Conservation (phyloP, 2,888 invertebrate species). For the Diadegma fenestrale region DNA sequence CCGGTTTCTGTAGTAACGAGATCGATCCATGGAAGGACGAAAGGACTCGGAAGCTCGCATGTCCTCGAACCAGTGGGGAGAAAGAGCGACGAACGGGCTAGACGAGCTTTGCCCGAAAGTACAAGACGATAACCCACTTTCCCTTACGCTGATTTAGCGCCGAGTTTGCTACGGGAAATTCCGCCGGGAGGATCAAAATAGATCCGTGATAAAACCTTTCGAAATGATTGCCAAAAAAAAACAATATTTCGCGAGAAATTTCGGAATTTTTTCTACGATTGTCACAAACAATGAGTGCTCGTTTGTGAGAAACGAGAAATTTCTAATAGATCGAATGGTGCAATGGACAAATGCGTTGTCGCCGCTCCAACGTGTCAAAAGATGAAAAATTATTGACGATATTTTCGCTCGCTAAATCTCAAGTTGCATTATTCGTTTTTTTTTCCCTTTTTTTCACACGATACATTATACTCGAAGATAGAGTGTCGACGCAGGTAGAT, state of each 20-base stretch:
- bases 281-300: neutral
- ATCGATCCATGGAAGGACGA: conserved; percentile 60
- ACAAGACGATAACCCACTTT: conserved; percentile 61
- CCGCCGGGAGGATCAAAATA: neutral
- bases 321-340: neutral
- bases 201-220: neutral
- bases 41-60: conserved; percentile 37
- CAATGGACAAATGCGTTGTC: neutral
- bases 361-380: neutral
- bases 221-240: neutral
- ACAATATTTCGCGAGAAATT: too few species aligned
- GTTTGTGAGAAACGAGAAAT: neutral
- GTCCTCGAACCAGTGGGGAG: conserved; percentile 23
- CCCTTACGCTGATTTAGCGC: conserved; percentile 4
- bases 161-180: neutral
- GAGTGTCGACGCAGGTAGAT: neutral
- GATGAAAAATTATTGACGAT: conserved; percentile 10
- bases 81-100: conserved; percentile 52
- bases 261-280: too few species aligned
- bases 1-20: conserved; percentile 26
- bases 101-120: conserved; percentile 33
- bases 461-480: conserved; percentile 20
- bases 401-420: neutral
- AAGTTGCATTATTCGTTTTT: neutral
- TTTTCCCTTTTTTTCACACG: neutral